Conservation (phyloP, 2,888 invertebrate species). For the Steinernema carpocapsae region DNA sequence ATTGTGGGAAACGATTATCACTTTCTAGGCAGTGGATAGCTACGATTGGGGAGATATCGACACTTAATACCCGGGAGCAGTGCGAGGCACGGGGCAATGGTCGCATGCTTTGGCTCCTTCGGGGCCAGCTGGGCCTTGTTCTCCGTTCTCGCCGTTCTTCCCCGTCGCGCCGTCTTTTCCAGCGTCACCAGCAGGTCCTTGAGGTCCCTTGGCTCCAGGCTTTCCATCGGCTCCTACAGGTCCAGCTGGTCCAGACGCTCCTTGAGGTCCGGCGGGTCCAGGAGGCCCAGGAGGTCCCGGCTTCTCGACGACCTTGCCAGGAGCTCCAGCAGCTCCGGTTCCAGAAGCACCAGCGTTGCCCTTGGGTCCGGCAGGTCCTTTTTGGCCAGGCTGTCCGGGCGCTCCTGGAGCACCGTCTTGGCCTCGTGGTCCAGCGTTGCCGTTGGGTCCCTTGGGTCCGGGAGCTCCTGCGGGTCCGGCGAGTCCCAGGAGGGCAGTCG, state of each 20-base stretch:
- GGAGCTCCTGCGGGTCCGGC: slow-evolving; percentile 35
- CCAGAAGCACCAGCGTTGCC: slow-evolving; percentile 35
- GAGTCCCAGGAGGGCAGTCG: slow-evolving; percentile 36
- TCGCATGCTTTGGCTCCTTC: slow-evolving; percentile 33
- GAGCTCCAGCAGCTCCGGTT: slow-evolving; percentile 24
- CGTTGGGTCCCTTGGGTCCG: slow-evolving; percentile 39
- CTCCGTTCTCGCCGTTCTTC: slow-evolving; percentile 3
- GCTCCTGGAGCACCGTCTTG: slow-evolving; percentile 36
- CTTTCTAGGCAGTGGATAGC: too few relatives aligned
- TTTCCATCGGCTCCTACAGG: slow-evolving; percentile 37
- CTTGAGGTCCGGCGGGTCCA: slow-evolving; percentile 34
- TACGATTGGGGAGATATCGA: background rate
- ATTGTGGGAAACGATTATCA: too few relatives aligned
- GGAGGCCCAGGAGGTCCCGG: background rate
- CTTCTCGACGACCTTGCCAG: slow-evolving; percentile 34
- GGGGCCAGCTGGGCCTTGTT: background rate
- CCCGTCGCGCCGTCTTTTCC: slow-evolving; percentile 6
- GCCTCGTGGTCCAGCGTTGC: slow-evolving; percentile 36
- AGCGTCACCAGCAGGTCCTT: slow-evolving; percentile 17
- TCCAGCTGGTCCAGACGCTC: slow-evolving; percentile 38
- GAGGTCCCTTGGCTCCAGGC: slow-evolving; percentile 20
- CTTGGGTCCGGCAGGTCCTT: slow-evolving; percentile 36
- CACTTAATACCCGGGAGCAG: slow-evolving; percentile 31
- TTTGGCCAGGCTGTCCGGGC: slow-evolving; percentile 22
- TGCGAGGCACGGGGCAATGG: slow-evolving; percentile 28